These are phyloP conservation scores for Branchipolynoe longqiensis DNA, from an alignment of 2,888 invertebrate genomes.

Conservation along the genomic window DNA sequence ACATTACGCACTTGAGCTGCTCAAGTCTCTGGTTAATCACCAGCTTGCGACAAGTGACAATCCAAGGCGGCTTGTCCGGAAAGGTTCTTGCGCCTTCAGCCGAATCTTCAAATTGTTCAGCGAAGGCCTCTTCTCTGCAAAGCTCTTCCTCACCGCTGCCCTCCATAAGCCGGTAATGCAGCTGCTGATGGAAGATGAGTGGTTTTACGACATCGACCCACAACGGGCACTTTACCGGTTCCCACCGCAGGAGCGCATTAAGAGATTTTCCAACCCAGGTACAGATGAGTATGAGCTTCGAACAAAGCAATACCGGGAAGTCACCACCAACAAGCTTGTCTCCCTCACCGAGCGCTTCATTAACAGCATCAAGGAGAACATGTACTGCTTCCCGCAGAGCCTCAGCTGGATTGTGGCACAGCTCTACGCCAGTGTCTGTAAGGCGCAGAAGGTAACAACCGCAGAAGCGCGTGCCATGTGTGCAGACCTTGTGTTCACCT, in stretches of 20 bases:
- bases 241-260: conserved; percentile 84
- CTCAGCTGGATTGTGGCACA: conserved; percentile 95
- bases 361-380: conserved; percentile 89
- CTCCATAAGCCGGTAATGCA: conserved; percentile 94
- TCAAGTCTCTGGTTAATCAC: conserved; percentile 85
- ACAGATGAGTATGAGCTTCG: conserved; percentile 88
- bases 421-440: conserved; percentile 85
- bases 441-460: conserved; percentile 71
- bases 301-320: conserved; percentile 89
- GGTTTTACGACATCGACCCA: conserved; percentile 95
- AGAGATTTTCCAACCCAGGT: conserved; percentile 89
- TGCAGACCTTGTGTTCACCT: conserved; percentile 94
- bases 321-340: conserved; percentile 86
- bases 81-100: conserved; percentile 93
- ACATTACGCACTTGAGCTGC: conserved; percentile 81
- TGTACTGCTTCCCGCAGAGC: conserved; percentile 93
- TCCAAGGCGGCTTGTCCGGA: conserved; percentile 86
- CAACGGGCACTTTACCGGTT: conserved; percentile 88
- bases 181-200: conserved; percentile 93
- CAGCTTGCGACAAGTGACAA: conserved; percentile 88
- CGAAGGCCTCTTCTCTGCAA: conserved; percentile 94
- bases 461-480: conserved; percentile 86
- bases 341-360: conserved; percentile 91
- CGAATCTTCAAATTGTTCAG: conserved; percentile 92
- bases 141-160: conserved; percentile 95